Percentiles rank a stretch among this genome's conserved stretches.
Evolutionary conservation across 2,888 invertebrate genomes (phyloP).

Genomic region (Sesamia inferens): DNA sequence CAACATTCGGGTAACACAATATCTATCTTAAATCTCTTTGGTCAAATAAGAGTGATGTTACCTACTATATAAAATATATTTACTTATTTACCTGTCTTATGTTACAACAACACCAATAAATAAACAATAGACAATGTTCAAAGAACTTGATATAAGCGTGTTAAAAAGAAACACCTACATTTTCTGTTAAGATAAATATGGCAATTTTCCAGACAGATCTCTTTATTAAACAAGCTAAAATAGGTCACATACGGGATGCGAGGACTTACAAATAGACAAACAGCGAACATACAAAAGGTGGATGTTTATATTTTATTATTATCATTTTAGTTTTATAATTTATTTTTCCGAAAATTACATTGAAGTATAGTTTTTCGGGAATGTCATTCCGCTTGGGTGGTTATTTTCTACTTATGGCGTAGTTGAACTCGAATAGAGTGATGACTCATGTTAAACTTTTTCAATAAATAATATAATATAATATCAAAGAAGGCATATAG

Average conservation of each 20-base stretch:
- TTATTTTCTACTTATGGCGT: background rate
- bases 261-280: constrained; percentile 42
- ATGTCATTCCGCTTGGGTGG: background rate
- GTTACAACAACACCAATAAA: background rate
- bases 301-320: constrained; percentile 39
- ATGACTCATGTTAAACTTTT: background rate
- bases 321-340: constrained; percentile 19
- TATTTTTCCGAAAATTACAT: background rate
- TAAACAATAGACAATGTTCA: background rate
- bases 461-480: background rate
- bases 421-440: background rate
- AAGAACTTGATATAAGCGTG: background rate
- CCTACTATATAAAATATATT: background rate
- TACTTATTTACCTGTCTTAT: background rate
- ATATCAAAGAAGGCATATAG: background rate
- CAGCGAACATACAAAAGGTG: constrained; percentile 35
- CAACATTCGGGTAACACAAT: no score
- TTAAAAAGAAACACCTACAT: constrained; percentile 11
- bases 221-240: constrained; percentile 47
- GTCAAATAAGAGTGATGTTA: no score
- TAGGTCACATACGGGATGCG: constrained; percentile 51
- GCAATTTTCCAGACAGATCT: constrained; percentile 28
- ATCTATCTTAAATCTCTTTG: no score
- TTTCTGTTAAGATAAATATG: constrained; percentile 15
- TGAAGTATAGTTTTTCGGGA: background rate